These are phyloP conservation scores for Lerema accius DNA, from an alignment of 1,140 invertebrate genomes.

Conservation along the genomic window DNA sequence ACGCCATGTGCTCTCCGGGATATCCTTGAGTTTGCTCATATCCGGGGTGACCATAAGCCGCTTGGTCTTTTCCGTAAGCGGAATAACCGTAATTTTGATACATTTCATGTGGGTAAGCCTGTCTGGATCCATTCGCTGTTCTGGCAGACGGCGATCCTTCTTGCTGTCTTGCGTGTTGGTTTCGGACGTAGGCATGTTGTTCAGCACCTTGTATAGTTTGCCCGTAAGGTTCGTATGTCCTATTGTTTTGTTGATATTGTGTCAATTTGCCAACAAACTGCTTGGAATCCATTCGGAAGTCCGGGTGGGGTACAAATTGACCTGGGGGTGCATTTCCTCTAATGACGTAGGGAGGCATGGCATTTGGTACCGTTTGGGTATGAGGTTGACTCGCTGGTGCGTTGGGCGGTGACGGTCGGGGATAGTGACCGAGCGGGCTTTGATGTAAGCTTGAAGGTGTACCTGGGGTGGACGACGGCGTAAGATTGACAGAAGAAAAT, in stretches of 20 bases:
- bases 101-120: slow-evolving; percentile 80
- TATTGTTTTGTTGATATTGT: slow-evolving; percentile 74
- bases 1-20: slow-evolving; percentile 71
- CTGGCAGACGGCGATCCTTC: slow-evolving; percentile 62
- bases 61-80: slow-evolving; percentile 76
- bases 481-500: slow-evolving; percentile 84
- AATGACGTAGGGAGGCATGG: slow-evolving; percentile 83
- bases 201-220: slow-evolving; percentile 57
- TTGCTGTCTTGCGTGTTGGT: slow-evolving; percentile 59
- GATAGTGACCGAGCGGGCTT: slow-evolving; percentile 83
- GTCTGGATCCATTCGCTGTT: slow-evolving; percentile 61
- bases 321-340: slow-evolving; percentile 77
- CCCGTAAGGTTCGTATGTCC: slow-evolving; percentile 68
- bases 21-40: slow-evolving; percentile 78
- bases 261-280: slow-evolving; percentile 75
- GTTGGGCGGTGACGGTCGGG: slow-evolving; percentile 85
- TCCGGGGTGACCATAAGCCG: slow-evolving; percentile 70
- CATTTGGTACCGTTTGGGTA: slow-evolving; percentile 83
- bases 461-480: slow-evolving; percentile 86
- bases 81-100: slow-evolving; percentile 82
- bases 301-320: slow-evolving; percentile 74
- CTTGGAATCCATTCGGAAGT: slow-evolving; percentile 77
- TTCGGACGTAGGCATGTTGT: slow-evolving; percentile 63
- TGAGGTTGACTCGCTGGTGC: slow-evolving; percentile 83
- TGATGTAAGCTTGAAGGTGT: slow-evolving; percentile 84